Evolutionary conservation across 1,140 invertebrate genomes (phyloP).

Genomic region (Danaus plexippus): DNA sequence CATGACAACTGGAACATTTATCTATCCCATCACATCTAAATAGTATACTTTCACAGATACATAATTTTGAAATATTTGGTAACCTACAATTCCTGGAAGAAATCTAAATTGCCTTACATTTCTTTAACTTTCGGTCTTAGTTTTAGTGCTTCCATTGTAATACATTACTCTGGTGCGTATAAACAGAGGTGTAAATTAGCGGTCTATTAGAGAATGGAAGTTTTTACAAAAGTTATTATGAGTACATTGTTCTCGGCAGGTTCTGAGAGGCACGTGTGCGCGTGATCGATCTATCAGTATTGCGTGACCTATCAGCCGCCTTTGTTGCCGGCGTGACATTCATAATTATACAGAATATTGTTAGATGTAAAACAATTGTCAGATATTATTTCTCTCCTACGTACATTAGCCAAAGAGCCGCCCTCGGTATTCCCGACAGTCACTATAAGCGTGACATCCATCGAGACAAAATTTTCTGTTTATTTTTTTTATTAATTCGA

Average conservation of each 20-base stretch:
- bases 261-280: slow-evolving; percentile 35
- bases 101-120: too few relatives aligned
- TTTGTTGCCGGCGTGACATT: slow-evolving; percentile 51
- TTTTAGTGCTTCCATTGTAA: not conserved
- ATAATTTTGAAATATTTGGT: too few relatives aligned
- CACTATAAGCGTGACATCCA: slow-evolving; percentile 3
- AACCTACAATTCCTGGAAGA: too few relatives aligned
- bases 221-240: slow-evolving; percentile 13
- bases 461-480: slow-evolving; percentile 1
- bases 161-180: not conserved
- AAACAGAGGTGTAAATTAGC: too few relatives aligned
- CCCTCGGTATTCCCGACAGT: slow-evolving; percentile 4
- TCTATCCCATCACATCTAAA: too few relatives aligned
- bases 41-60: too few relatives aligned
- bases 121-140: not conserved
- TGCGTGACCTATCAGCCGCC: slow-evolving; percentile 54
- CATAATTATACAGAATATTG: slow-evolving; percentile 35
- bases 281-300: slow-evolving; percentile 43
- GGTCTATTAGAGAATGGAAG: slow-evolving; percentile 1
- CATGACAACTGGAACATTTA: too few relatives aligned
- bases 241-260: slow-evolving; percentile 13
- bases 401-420: slow-evolving; percentile 9
- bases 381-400: too few relatives aligned
- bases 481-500: too few relatives aligned
- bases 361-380: slow-evolving; percentile 22